A percentile compares a stretch with the other conserved stretches of the same genome.
Conservation (phyloP, 1,140 invertebrate genomes). For the Neoseiulus cucumeris region DNA sequence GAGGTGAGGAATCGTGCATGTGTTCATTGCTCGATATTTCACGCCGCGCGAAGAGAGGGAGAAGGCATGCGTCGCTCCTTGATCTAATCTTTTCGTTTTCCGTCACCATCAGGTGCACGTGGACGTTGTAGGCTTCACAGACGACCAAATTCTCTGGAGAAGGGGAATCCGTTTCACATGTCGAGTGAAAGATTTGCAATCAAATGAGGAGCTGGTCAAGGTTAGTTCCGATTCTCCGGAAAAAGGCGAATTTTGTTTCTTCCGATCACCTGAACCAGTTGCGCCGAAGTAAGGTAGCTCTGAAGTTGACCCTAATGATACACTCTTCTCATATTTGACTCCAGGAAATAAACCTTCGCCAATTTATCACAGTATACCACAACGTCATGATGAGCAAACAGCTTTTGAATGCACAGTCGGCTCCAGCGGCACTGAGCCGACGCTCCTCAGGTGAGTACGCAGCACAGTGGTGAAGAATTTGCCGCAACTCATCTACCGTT, state of each 20-base stretch:
- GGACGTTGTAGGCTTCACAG: background rate
- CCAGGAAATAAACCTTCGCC: background rate
- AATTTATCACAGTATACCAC: background rate
- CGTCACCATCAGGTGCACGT: background rate
- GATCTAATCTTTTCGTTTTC: background rate
- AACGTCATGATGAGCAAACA: conserved; percentile 5
- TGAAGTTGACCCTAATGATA: background rate
- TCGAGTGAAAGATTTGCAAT: background rate
- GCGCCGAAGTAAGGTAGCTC: background rate
- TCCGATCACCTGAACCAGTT: background rate
- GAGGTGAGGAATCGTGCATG: background rate
- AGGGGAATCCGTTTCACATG: conserved; percentile 2
- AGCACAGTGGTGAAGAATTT: background rate
- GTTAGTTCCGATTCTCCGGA: background rate
- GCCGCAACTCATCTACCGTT: background rate
- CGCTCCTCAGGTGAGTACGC: background rate
- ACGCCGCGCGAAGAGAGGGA: too few species aligned
- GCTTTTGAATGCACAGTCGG: background rate
- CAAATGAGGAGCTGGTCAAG: background rate
- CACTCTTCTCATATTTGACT: background rate
- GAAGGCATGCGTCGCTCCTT: background rate
- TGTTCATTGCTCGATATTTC: too few species aligned
- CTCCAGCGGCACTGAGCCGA: background rate
- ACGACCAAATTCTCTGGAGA: background rate
- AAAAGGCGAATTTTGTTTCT: background rate